Base-by-base conservation (phyloP, 2,888 invertebrate genomes). In the Ariolimax columbianus region DNA sequence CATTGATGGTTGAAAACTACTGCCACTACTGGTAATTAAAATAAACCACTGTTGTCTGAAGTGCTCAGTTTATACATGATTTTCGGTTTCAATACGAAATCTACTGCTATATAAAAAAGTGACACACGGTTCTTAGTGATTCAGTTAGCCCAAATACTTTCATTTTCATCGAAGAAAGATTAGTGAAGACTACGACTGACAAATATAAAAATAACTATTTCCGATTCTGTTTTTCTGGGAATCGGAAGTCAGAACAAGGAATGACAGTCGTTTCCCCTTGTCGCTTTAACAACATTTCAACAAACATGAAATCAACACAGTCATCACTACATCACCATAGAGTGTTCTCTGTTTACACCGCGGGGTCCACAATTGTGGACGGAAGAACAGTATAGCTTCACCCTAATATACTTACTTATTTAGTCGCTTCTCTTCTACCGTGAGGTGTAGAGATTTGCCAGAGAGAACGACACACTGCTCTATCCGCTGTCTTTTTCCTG, bases 221-320 rank as follows among this genome's bases (percentile, higher is more conserved):
- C 78, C 55, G 55, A 38, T 17, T 51, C 43, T 63, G 75, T 82
- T 82, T 82, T 82, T 75, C 82, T 82, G 43, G 63, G 82, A 82
- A 82, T 82, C 75, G 82, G 82, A 82, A 82, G 82, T 82, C 36
- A 33, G 19, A 75, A 75, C 26, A 9, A 30, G 30, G 2, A 19
- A 36, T 80, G 43, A 23, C 47, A 80, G 47, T 66, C 9, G 26
- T 47, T 66, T 70, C 66, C n/a, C 66, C 66, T 47, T 80, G 40
- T 68, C 43, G 63, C n/a, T 43, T 17, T 14, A 23, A 55, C 55
- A 55, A 55, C 14, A 47, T 47, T 47, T 55, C 55, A 55, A 55
- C 17, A 55, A 55, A 55, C 23, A 55, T 26, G 9, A 70, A 1
- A 43, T 33, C 43, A 3, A 73, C 72, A 38, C 38, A 17, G 11